Evolutionary conservation across 2,888 invertebrate genomes (phyloP).

Genomic region (Elmis aenea): DNA sequence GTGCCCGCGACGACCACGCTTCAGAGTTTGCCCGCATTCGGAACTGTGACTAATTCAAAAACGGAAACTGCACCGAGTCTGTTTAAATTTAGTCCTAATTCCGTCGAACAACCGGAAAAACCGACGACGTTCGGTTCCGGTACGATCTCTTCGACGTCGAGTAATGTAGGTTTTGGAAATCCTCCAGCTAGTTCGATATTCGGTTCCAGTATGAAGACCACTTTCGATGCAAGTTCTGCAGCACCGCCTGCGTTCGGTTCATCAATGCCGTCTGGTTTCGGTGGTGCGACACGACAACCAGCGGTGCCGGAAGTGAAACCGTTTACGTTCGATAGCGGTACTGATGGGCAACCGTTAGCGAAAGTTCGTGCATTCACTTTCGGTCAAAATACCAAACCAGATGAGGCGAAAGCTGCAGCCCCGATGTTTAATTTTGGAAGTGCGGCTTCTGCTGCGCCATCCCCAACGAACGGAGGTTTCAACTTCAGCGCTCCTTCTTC

Average conservation of each 20-base stretch:
- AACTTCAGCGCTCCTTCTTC: slow-evolving; percentile 32
- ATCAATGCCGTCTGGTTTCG: slow-evolving; percentile 22
- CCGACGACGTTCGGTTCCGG: too few species aligned
- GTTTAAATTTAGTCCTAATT: too few species aligned
- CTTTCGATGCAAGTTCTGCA: slow-evolving; percentile 15
- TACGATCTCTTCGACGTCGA: too few species aligned
- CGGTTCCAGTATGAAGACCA: slow-evolving; percentile 8
- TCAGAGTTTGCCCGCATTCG: too few species aligned
- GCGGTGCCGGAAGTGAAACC: slow-evolving; percentile 28
- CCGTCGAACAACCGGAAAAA: too few species aligned
- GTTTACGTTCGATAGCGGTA: slow-evolving; percentile 27
- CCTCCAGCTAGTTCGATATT: slow-evolving; percentile 7
- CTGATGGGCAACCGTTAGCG: slow-evolving; percentile 16
- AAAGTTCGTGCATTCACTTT: slow-evolving; percentile 34
- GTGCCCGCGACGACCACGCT: too few species aligned
- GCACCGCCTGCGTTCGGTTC: slow-evolving; percentile 19
- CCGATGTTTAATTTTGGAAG: slow-evolving; percentile 18
- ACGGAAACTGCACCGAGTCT: too few species aligned
- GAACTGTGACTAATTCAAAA: too few species aligned
- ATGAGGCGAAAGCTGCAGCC: slow-evolving; percentile 16
- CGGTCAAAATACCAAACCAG: slow-evolving; percentile 28
- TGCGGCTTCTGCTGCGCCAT: slow-evolving; percentile 4
- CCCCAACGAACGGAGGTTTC: slow-evolving; percentile 9
- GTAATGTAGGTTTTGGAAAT: slow-evolving; percentile 4
- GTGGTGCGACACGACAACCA: too few species aligned